Conservation (phyloP, 2,113 vertebrate genomes). For the Ceyx margarethae region DNA sequence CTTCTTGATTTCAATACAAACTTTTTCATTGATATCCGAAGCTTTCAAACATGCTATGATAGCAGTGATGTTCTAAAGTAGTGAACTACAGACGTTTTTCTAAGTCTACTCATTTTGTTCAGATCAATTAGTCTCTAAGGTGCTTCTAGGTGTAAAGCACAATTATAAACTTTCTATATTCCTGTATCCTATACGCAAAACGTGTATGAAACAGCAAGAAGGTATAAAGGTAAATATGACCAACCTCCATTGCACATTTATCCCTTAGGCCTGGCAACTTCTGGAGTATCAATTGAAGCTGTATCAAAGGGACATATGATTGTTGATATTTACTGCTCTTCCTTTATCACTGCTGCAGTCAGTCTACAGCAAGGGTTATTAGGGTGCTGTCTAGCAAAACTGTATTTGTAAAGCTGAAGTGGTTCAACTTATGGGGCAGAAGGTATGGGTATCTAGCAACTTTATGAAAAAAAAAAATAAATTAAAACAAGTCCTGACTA, state of each 20-base stretch:
- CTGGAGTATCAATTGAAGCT: constrained; percentile 4
- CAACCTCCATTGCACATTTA: neutral
- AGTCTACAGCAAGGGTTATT: neutral
- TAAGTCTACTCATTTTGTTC: neutral
- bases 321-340: neutral
- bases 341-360: neutral
- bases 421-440: neutral
- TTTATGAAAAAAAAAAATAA: neutral
- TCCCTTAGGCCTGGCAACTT: neutral
- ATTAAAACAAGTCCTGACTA: neutral
- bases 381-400: neutral
- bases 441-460: neutral
- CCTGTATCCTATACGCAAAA: neutral
- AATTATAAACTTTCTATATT: neutral
- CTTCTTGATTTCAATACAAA: neutral
- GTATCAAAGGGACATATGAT: neutral
- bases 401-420: neutral
- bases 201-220: neutral
- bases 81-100: neutral
- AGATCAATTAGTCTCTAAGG: neutral
- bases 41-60: neutral
- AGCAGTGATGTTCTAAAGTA: neutral
- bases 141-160: neutral
- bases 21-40: neutral
- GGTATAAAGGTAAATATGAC: neutral